Evolutionary conservation across 2,797 vertebrate genomes (phyloP).

Genomic region (Helicolenus hilgendorfi): DNA sequence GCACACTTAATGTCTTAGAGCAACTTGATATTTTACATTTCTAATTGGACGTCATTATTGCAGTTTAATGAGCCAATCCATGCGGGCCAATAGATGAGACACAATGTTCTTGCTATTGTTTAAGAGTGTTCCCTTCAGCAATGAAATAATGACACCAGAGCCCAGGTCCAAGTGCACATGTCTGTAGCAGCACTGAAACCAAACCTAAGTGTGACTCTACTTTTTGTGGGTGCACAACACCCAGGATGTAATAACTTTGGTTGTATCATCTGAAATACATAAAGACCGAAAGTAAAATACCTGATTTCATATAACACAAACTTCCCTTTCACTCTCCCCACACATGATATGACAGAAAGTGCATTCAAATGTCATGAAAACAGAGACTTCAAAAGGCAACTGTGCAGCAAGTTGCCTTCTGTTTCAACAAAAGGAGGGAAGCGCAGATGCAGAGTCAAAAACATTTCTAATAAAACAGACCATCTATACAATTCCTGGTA

Average conservation of each 20-base stretch:
- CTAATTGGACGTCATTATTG: neutral
- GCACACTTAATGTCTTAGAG: neutral
- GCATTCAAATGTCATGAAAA: conserved; percentile 59
- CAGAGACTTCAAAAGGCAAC: conserved; percentile 59
- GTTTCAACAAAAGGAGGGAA: conserved; percentile 23
- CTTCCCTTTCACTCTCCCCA: neutral
- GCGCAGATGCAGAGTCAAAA: conserved; percentile 11
- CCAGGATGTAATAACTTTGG: neutral
- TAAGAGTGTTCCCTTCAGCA: neutral
- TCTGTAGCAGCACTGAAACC: neutral
- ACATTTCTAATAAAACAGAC: conserved; percentile 14
- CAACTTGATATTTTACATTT: neutral
- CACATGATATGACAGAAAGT: conserved; percentile 27
- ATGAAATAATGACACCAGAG: neutral
- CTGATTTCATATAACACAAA: neutral
- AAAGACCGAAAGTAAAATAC: neutral
- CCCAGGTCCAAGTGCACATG: neutral
- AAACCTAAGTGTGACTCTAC: neutral
- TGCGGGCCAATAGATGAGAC: neutral
- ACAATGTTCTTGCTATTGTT: conserved; percentile 1
- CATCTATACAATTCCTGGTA: neutral
- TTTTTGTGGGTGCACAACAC: neutral
- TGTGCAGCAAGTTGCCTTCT: conserved; percentile 56
- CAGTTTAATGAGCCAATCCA: conserved; percentile 8
- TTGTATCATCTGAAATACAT: neutral